Base-by-base conservation (phyloP, 2,797 vertebrate genomes). In the Vireo griseus region DNA sequence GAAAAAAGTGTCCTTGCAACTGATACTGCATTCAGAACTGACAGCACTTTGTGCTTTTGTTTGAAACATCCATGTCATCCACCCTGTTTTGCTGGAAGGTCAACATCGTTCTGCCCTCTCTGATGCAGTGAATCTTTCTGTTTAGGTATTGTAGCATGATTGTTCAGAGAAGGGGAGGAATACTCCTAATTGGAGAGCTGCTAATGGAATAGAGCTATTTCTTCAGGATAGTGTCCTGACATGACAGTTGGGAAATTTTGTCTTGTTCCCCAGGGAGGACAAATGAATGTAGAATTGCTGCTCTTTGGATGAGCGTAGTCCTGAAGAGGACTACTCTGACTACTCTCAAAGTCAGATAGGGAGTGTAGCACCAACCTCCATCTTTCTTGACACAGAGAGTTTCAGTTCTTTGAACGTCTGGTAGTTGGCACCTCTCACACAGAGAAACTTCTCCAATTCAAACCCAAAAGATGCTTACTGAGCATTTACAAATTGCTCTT, bases 231-330 rank as follows among this genome's bases (percentile, higher is more conserved):
- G 6, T 31, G 20, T 84, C 33, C 33, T 72, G 66, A 33, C 22
- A 5, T 35, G 16, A 13, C 26, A 47, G 29, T 16, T 75, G 58
- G 67, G 16, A 74, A 40, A 55, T 63, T 48, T 25, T 68, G 37
- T 75, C 66, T 69, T 13, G n/a, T 44, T 76, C 11, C 52, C 37
- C 18, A 33, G 16, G 42, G 39, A 66, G 71, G 13, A 61, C 26
- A 77, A 22, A 6, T 37, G 33, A 39, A 52, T 37, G 16, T 50
- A 55, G 39, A 63, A 57, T 57, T 81, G 45, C 17, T 19, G 54
- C 6, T 52, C 16, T 58, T 71, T 50, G 18, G 1, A 21, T 61
- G 39, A 72, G n/a, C 9, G 1, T 0, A 2, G 47, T 57, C 44
- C 44, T 55, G 63, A 88, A 55, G 35, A 86, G 24, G 33, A 52